Evolutionary conservation across 2,797 vertebrate species (phyloP).

Genomic region (Falco berigora): DNA sequence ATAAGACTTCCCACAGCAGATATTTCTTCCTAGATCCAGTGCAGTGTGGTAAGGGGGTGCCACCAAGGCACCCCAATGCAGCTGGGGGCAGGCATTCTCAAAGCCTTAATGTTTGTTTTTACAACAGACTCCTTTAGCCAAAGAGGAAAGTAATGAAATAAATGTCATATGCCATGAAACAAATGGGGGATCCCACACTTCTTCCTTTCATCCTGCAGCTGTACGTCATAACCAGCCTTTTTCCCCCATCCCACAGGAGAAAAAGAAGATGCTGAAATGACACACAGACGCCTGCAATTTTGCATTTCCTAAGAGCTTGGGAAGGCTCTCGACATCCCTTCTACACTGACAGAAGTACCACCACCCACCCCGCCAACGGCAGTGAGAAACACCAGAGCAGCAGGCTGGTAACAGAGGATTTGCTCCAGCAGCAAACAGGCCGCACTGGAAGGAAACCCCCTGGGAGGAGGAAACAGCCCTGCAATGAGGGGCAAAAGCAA

Average conservation of each 20-base stretch:
- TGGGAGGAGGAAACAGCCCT: neutral
- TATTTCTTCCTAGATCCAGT: neutral
- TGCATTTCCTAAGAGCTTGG: neutral
- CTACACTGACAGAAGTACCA: neutral
- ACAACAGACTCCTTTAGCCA: neutral
- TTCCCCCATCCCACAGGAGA: neutral
- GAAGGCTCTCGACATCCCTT: neutral
- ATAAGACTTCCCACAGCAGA: constrained; percentile 6
- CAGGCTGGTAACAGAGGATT: neutral
- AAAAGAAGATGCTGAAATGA: neutral
- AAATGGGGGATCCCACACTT: neutral
- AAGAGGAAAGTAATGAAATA: neutral
- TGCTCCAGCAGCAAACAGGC: neutral
- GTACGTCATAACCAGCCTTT: neutral
- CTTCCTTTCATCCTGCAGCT: neutral
- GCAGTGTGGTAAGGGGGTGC: neutral
- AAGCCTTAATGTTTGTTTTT: neutral
- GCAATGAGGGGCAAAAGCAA: neutral
- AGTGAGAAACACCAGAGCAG: neutral
- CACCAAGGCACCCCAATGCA: neutral
- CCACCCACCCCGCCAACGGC: rapidly evolving
- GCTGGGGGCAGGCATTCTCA: neutral
- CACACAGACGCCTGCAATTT: neutral
- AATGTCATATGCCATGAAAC: neutral
- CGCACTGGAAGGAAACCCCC: neutral